Percentiles rank a stretch among this genome's conserved stretches.
phyloP scores from a whole-genome alignment of 2,888 invertebrate genomes.

The Aporophyla nigra region DNA sequence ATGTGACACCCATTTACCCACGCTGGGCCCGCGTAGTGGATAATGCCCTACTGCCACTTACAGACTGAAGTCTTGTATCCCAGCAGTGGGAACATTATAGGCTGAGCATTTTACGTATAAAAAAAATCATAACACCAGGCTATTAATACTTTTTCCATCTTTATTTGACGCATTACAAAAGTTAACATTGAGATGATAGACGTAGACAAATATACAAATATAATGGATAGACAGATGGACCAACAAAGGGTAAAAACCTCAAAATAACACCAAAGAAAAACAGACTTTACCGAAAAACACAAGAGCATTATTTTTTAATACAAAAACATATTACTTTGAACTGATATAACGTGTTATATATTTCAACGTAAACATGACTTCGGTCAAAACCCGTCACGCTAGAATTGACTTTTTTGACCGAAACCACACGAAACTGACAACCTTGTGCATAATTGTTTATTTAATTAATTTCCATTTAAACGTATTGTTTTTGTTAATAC shows the following conservation, averaged over 20 bases:
- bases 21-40: no score
- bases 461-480: background rate
- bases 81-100: no score
- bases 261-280: background rate
- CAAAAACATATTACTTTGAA: background rate
- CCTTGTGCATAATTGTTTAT: background rate
- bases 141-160: background rate
- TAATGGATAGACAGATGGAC: background rate
- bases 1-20: no score
- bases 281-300: background rate
- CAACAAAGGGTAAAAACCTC: background rate
- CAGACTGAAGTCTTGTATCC: no score
- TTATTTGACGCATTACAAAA: background rate
- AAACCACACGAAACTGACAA: no score
- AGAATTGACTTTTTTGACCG: slow-evolving; percentile 12
- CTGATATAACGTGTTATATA: background rate
- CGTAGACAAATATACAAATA: background rate
- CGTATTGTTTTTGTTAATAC: background rate
- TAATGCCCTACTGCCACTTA: no score
- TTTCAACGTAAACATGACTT: slow-evolving; percentile 5
- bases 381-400: slow-evolving; percentile 3
- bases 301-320: background rate
- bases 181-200: background rate
- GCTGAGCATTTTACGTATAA: no score
- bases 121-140: no score